phyloP scores from a whole-genome alignment of 2,888 invertebrate genomes.

The Watsonalla binaria region DNA sequence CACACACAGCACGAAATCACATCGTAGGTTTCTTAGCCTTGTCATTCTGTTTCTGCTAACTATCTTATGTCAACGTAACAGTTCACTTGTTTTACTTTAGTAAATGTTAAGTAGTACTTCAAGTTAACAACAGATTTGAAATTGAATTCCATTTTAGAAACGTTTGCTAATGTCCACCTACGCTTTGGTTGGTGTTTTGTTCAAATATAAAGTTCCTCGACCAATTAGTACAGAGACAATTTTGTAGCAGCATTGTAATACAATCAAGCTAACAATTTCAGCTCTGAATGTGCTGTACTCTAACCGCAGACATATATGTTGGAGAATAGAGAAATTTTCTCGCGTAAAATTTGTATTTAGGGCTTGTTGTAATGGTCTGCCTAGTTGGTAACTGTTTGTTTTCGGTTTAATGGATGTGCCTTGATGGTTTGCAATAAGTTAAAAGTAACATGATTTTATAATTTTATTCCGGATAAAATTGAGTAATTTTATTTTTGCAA shows the following conservation, averaged over 20 bases:
- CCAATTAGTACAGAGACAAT: neutral
- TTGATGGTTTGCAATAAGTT: neutral
- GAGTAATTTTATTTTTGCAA: too few relatives aligned
- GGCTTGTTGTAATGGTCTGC: neutral
- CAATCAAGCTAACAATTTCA: constrained; percentile 6
- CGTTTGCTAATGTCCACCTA: neutral
- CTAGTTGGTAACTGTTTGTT: neutral
- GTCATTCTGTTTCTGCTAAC: too few relatives aligned
- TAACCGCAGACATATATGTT: constrained; percentile 13
- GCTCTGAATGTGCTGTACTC: neutral
- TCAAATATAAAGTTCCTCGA: neutral
- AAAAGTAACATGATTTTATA: too few relatives aligned
- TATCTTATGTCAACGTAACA: too few relatives aligned
- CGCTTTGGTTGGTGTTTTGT: neutral
- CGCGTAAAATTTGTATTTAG: neutral
- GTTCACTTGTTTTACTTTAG: too few relatives aligned
- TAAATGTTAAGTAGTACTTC: too few relatives aligned
- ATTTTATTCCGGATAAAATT: too few relatives aligned
- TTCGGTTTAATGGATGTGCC: neutral
- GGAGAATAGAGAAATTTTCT: constrained; percentile 13
- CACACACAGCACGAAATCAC: too few relatives aligned
- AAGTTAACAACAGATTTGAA: neutral
- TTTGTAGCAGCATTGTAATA: neutral
- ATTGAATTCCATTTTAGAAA: neutral
- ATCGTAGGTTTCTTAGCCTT: too few relatives aligned